phyloP scores from a whole-genome alignment of 2,797 vertebrate species.

The Sebastiscus albofasciatus region DNA sequence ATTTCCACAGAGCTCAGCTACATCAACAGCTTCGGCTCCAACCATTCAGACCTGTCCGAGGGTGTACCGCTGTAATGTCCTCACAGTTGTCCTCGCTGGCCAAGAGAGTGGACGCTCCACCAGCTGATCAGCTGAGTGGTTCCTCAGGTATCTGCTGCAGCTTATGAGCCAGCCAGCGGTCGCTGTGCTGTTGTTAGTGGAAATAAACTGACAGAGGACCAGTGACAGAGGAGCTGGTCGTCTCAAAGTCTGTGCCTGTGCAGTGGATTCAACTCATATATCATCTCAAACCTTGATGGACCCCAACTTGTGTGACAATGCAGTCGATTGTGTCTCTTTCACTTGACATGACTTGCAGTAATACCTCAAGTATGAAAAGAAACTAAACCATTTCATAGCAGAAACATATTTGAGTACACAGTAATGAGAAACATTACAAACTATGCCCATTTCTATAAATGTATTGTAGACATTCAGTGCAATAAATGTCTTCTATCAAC shows the following conservation, averaged over 20 bases:
- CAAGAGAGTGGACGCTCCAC: slow-evolving; percentile 7
- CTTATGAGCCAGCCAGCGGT: not conserved
- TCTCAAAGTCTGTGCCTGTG: not conserved
- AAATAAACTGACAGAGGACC: slow-evolving; percentile 13
- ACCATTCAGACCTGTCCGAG: slow-evolving; percentile 85
- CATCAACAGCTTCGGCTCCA: slow-evolving; percentile 80
- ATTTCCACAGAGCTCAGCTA: slow-evolving; percentile 75
- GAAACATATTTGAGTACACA: not conserved
- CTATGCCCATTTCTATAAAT: slow-evolving; percentile 9
- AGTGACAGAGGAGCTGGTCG: not conserved
- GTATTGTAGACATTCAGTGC: slow-evolving; percentile 22
- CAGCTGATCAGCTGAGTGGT: slow-evolving; percentile 4
- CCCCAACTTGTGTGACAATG: slow-evolving; percentile 2
- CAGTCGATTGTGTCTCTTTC: not conserved
- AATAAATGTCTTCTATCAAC: slow-evolving; percentile 44
- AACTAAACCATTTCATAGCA: not conserved
- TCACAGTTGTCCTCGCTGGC: not conserved
- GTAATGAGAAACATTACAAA: slow-evolving; percentile 4
- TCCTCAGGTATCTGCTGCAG: slow-evolving; percentile 26
- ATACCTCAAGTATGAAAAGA: slow-evolving; percentile 2
- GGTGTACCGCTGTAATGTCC: slow-evolving; percentile 79
- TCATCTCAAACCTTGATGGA: slow-evolving; percentile 18
- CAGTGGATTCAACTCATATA: slow-evolving; percentile 9
- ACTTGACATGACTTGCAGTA: not conserved
- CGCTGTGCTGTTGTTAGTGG: not conserved